Conservation (phyloP, 1,140 invertebrate genomes). For the Medauroidea extradentata region DNA sequence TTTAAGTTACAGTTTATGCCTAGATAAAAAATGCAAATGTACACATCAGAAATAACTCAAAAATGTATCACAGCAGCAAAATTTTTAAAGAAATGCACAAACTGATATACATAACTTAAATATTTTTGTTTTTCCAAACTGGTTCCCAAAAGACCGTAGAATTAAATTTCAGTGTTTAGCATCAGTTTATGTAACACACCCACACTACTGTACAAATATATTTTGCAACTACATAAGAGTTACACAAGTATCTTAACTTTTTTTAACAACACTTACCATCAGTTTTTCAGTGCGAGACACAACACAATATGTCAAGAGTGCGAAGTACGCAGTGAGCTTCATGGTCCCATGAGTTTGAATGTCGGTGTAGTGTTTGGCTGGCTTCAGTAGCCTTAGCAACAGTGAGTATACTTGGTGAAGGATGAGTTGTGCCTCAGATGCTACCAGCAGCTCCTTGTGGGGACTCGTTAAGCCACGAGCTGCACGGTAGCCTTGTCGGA, state of each 20-base stretch:
- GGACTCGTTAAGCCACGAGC: constrained; percentile 49
- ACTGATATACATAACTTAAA: too few species aligned
- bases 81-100: too few species aligned
- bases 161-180: too few species aligned
- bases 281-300: constrained; percentile 85
- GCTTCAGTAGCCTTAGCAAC: constrained; percentile 68
- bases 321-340: constrained; percentile 89
- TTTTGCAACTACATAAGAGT: neutral
- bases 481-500: constrained; percentile 76
- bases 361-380: constrained; percentile 79
- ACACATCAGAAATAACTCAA: too few species aligned
- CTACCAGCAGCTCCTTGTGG: constrained; percentile 48
- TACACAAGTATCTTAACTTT: neutral
- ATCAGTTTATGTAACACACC: too few species aligned
- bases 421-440: constrained; percentile 68
- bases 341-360: constrained; percentile 80
- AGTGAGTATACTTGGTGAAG: constrained; percentile 83
- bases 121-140: too few species aligned
- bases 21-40: too few species aligned
- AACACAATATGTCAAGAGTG: constrained; percentile 84
- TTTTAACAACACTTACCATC: constrained; percentile 61
- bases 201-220: too few species aligned
- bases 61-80: too few species aligned
- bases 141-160: too few species aligned
- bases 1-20: too few species aligned